Conservation (phyloP, 2,888 invertebrate species). For the Phania funesta region DNA sequence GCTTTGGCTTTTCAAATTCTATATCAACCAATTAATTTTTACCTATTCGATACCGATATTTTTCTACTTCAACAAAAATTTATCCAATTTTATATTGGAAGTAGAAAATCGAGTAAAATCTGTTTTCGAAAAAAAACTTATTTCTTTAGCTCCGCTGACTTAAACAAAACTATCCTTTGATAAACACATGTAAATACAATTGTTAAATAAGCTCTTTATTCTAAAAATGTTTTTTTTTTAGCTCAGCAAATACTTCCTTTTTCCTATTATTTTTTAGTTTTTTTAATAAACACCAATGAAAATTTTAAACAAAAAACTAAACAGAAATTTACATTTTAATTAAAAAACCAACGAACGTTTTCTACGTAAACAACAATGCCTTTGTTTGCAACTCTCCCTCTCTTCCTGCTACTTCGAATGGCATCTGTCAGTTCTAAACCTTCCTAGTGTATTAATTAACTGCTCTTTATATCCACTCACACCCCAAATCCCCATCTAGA, state of each 20-base stretch:
- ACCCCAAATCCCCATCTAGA: background rate
- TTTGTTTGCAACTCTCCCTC: slow-evolving; percentile 14
- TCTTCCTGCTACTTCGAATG: background rate
- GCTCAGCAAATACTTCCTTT: background rate
- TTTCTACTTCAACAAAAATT: no score
- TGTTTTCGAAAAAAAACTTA: no score
- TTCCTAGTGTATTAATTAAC: slow-evolving; percentile 8
- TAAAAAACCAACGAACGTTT: background rate
- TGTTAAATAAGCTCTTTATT: no score
- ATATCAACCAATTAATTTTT: no score
- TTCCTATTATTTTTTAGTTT: background rate
- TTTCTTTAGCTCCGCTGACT: no score
- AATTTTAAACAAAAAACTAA: background rate
- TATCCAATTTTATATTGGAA: no score
- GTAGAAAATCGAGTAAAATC: no score
- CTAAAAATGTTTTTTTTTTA: background rate
- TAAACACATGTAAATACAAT: no score
- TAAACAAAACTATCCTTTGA: no score
- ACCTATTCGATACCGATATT: no score
- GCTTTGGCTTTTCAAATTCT: no score
- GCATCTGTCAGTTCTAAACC: slow-evolving; percentile 39
- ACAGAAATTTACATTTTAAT: slow-evolving; percentile 15
- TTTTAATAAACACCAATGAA: background rate
- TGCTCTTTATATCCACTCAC: background rate
- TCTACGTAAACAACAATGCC: background rate